Conservation (phyloP, 1,140 invertebrate genomes). For the Paraescarpia echinospica region DNA sequence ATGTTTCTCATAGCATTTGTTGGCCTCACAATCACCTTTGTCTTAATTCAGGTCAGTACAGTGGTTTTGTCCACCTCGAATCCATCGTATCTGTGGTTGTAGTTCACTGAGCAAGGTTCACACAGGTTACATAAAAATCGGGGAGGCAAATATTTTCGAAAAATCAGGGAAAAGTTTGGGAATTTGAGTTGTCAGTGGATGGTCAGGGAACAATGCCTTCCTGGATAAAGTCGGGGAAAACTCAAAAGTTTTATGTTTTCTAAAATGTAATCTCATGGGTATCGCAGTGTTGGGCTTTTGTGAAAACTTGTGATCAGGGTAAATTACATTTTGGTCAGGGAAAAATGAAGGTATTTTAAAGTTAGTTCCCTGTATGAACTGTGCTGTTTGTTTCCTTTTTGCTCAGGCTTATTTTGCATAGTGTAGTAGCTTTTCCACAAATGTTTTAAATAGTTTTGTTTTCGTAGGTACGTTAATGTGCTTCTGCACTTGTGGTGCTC, state of each 20-base stretch:
- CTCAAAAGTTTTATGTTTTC: background rate
- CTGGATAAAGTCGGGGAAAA: background rate
- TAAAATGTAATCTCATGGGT: background rate
- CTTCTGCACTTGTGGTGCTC: background rate
- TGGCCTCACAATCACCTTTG: slow-evolving; percentile 84
- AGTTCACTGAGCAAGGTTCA: background rate
- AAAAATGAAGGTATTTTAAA: background rate
- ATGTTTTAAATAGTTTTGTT: background rate
- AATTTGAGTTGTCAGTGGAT: background rate
- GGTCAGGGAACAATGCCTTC: no score
- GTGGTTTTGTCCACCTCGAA: background rate
- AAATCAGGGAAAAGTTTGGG: background rate
- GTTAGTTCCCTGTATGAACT: background rate
- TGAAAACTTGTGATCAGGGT: background rate
- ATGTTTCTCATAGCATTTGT: slow-evolving; percentile 80
- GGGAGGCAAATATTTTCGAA: background rate
- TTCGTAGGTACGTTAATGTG: background rate
- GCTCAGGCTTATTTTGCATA: background rate
- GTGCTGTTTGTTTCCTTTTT: background rate
- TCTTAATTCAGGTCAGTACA: slow-evolving; percentile 72
- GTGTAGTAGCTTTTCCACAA: background rate
- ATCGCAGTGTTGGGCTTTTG: background rate
- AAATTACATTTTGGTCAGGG: background rate
- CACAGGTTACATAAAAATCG: background rate
- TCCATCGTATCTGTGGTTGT: background rate